Percentiles rank a stretch among this genome's conserved stretches.
These are phyloP conservation scores for Macrochelys suwanniensis DNA, from an alignment of 2,797 vertebrate genomes.

Conservation along the genomic window DNA sequence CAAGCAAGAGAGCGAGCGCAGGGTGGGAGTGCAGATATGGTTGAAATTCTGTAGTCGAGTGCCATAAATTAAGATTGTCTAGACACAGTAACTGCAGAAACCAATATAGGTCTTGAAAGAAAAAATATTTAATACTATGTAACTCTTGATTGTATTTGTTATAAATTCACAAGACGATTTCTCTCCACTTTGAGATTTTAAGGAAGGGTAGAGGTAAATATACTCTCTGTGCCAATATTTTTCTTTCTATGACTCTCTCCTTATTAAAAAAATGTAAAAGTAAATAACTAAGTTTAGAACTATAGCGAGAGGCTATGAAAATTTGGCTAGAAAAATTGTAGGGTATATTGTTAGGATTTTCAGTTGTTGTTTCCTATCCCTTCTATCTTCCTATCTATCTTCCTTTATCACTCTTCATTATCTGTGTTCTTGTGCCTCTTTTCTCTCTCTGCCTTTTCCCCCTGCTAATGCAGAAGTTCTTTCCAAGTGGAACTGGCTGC, in stretches of 20 bases:
- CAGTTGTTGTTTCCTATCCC: background rate
- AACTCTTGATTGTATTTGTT: background rate
- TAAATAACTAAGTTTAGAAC: background rate
- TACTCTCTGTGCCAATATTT: background rate
- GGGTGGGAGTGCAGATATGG: background rate
- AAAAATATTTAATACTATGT: background rate
- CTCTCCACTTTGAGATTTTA: background rate
- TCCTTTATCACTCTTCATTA: background rate
- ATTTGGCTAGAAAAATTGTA: background rate
- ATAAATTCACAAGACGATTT: background rate
- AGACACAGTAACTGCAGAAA: background rate
- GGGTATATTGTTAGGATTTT: background rate
- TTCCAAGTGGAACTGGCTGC: background rate
- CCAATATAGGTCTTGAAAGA: background rate
- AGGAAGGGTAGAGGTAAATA: background rate
- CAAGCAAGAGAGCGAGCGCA: background rate
- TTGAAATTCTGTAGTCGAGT: background rate
- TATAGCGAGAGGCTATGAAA: constrained; percentile 44
- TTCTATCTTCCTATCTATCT: background rate
- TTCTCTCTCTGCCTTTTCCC: background rate
- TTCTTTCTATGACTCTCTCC: background rate
- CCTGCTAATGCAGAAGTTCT: background rate
- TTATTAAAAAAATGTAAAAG: background rate
- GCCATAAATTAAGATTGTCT: background rate
- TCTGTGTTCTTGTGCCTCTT: background rate